A percentile compares a stretch with the other conserved stretches of the same genome.
Evolutionary conservation across 2,797 vertebrate species (phyloP).

Genomic region (Apogon talboti): DNA sequence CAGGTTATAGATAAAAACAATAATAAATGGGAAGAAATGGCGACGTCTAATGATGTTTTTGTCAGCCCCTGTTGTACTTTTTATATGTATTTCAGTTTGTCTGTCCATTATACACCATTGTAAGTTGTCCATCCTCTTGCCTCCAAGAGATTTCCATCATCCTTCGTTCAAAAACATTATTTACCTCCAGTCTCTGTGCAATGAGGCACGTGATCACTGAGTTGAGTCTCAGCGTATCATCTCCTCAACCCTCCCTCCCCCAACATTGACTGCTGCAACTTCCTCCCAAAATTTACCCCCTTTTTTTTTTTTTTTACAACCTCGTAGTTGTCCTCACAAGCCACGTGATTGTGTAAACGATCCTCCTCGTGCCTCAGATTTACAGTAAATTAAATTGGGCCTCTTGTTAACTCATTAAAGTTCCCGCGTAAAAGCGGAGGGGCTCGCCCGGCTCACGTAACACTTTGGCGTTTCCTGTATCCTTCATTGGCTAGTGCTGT

Average conservation of each 20-base stretch:
- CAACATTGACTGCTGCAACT: constrained; percentile 1
- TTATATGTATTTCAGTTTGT: neutral
- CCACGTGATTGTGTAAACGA: constrained; percentile 43
- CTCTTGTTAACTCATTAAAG: constrained; percentile 67
- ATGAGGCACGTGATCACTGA: constrained; percentile 23
- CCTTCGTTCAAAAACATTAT: constrained; percentile 8
- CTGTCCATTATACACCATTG: neutral
- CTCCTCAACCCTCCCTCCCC: neutral
- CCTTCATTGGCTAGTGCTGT: constrained; percentile 25
- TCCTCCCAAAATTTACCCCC: neutral
- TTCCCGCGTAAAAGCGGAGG: constrained; percentile 18
- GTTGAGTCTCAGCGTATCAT: neutral
- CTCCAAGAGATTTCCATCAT: neutral
- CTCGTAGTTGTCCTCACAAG: constrained; percentile 25
- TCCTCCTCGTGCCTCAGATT: constrained; percentile 77
- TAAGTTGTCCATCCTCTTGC: neutral
- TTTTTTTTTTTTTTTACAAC: constrained; percentile 10
- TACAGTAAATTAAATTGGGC: constrained; percentile 77
- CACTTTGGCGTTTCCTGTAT: constrained; percentile 23
- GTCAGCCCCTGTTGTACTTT: neutral
- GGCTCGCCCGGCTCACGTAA: constrained; percentile 22
- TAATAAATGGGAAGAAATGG: too few relatives aligned
- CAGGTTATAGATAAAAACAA: too few relatives aligned
- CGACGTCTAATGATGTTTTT: too few relatives aligned
- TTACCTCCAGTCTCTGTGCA: neutral